Percentiles rank a stretch among this genome's conserved stretches.
Conservation (phyloP, 2,797 vertebrate genomes). For the Mormyrops boulengeri region DNA sequence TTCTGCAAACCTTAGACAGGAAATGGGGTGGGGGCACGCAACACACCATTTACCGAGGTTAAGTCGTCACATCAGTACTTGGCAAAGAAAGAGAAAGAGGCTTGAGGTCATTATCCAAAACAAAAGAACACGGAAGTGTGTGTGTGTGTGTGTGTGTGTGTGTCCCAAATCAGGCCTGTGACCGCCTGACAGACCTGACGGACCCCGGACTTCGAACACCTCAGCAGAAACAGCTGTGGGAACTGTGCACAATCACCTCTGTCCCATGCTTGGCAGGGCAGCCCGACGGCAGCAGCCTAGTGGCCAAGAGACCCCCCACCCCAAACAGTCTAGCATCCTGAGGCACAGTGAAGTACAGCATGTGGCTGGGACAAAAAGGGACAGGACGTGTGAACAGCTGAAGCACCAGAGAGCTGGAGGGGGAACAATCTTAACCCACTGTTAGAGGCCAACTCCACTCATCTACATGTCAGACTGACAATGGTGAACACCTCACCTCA, state of each 20-base stretch:
- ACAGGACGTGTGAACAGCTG: constrained; percentile 49
- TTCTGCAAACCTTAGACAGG: constrained; percentile 8
- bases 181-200: background rate
- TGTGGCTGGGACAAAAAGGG: background rate
- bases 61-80: constrained; percentile 3
- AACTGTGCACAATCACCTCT: background rate
- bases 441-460: background rate
- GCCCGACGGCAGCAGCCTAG: background rate
- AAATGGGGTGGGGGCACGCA: background rate
- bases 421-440: constrained; percentile 53
- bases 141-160: background rate
- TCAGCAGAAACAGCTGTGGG: background rate
- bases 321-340: background rate
- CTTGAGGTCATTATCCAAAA: constrained; percentile 4
- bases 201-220: background rate
- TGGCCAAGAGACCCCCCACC: background rate
- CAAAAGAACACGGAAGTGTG: background rate
- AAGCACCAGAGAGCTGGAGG: constrained; percentile 57
- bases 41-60: background rate
- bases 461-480: background rate
- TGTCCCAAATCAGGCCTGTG: background rate
- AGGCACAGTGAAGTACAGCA: constrained; percentile 2
- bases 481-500: background rate
- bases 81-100: background rate
- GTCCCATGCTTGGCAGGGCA: background rate